Evolutionary conservation across 1,140 invertebrate genomes (phyloP).

Genomic region (Delia radicum): DNA sequence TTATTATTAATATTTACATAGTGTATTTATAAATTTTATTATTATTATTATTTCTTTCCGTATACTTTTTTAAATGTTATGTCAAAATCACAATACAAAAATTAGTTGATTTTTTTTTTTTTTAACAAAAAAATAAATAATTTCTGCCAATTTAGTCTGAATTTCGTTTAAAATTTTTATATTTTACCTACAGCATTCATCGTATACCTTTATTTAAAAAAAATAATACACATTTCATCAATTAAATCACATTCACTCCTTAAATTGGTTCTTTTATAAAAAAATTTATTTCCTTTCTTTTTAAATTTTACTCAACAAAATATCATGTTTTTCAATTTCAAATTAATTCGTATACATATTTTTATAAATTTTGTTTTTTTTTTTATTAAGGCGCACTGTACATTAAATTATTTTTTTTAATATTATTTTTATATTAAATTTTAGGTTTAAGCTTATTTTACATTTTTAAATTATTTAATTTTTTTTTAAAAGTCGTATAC

Average conservation of each 20-base stretch:
- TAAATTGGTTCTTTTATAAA: constrained; percentile 12
- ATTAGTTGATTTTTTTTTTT: not conserved
- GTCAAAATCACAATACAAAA: not conserved
- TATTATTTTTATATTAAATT: constrained; percentile 19
- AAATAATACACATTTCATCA: not conserved
- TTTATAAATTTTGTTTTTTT: constrained; percentile 11
- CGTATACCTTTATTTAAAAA: not conserved
- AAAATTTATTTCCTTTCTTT: not conserved
- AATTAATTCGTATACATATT: constrained; percentile 27
- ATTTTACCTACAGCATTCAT: not conserved
- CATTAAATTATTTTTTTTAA: constrained; percentile 16
- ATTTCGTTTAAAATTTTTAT: not conserved
- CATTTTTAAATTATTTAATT: not conserved
- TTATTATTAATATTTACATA: not conserved
- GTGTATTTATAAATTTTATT: not conserved
- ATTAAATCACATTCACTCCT: not conserved
- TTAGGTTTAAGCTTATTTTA: constrained; percentile 1
- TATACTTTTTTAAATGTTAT: not conserved
- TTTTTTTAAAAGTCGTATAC: constrained; percentile 19
- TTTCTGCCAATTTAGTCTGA: not conserved
- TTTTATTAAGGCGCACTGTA: constrained; percentile 24
- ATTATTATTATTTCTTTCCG: not conserved
- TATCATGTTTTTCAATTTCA: constrained; percentile 19
- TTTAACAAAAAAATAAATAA: not conserved
- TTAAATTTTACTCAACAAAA: constrained; percentile 5